These are phyloP conservation scores for Cetonia aurata DNA, from an alignment of 2,888 invertebrate species.

Conservation along the genomic window DNA sequence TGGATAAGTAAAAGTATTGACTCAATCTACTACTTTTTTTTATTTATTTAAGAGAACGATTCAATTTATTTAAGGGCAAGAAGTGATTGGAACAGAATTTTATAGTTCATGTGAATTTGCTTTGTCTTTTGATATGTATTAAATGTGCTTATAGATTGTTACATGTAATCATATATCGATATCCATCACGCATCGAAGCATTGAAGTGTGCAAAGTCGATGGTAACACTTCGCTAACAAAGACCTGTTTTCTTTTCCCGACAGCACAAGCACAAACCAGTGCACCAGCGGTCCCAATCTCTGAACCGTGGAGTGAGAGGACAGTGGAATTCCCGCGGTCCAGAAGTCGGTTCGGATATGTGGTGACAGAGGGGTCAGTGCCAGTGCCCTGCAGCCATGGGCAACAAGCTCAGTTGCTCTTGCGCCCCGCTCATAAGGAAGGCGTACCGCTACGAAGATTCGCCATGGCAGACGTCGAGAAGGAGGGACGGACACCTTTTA, in stretches of 20 bases:
- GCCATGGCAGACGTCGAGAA: conserved; percentile 91
- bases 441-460: conserved; percentile 97
- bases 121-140: no score
- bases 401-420: conserved; percentile 97
- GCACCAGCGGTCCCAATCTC: conserved; percentile 81
- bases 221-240: neutral
- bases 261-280: conserved; percentile 71
- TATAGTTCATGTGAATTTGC: no score
- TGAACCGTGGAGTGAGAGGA: conserved; percentile 75
- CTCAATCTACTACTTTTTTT: no score
- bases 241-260: conserved; percentile 48
- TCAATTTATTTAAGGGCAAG: no score
- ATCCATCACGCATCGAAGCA: neutral
- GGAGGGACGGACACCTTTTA: conserved; percentile 88
- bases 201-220: neutral
- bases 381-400: conserved; percentile 82
- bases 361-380: conserved; percentile 78
- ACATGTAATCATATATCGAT: neutral
- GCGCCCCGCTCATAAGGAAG: conserved; percentile 96
- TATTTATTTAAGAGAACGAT: no score
- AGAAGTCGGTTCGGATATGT: conserved; percentile 77
- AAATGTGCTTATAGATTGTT: no score
- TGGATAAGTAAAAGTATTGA: no score
- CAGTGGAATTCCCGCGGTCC: conserved; percentile 58
- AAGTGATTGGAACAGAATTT: no score